A percentile compares a stretch with the other conserved stretches of the same genome.
Conservation (phyloP, 2,888 invertebrate species). For the Tetramorium bicarinatum region DNA sequence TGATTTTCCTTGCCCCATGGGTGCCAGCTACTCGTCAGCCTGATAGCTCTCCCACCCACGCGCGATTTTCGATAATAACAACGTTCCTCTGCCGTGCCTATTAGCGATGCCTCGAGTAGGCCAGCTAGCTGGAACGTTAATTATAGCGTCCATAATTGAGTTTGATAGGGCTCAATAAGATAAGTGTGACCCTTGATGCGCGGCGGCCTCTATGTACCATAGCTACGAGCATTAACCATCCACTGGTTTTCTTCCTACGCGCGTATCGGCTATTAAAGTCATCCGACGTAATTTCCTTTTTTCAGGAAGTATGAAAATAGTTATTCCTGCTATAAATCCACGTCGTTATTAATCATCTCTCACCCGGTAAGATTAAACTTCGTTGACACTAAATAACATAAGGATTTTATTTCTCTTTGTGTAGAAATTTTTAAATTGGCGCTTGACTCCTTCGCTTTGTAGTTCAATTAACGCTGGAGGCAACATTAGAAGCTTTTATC, state of each 20-base stretch:
- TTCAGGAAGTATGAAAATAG: conserved; percentile 4
- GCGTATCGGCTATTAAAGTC: conserved; percentile 17
- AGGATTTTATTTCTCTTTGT: conserved; percentile 2
- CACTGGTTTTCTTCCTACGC: conserved; percentile 34
- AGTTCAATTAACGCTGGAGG: not conserved
- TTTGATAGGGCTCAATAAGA: conserved; percentile 63
- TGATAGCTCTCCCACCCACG: not conserved
- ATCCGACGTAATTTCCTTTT: conserved; percentile 19
- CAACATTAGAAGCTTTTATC: conserved; percentile 12
- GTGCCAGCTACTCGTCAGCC: not conserved
- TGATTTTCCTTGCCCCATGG: not conserved
- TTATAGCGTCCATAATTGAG: conserved; percentile 60
- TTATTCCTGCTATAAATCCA: not conserved
- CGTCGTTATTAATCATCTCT: not conserved
- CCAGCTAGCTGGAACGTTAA: conserved; percentile 52
- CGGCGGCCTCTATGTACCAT: not conserved
- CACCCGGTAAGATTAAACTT: not conserved
- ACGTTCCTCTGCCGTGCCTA: conserved; percentile 17
- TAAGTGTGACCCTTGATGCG: conserved; percentile 59
- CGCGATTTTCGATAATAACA: conserved; percentile 38
- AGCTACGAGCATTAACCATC: conserved; percentile 15
- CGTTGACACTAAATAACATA: not conserved
- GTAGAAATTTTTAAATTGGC: not conserved
- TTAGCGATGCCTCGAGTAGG: conserved; percentile 19
- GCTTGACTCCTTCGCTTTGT: not conserved